phyloP scores from a whole-genome alignment of 2,797 vertebrate genomes.

The Argyrosomus regius region DNA sequence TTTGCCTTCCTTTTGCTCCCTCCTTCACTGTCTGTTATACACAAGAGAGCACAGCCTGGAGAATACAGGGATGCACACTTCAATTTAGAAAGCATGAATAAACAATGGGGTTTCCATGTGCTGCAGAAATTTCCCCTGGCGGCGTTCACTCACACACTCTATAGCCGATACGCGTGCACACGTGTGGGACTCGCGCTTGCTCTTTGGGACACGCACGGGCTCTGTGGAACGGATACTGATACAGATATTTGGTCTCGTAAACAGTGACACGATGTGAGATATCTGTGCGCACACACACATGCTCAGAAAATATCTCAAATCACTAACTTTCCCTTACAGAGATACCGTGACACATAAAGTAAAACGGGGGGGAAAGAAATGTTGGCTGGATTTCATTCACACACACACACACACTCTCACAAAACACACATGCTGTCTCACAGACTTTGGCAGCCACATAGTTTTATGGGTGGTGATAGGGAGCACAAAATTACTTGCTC shows the following conservation, averaged over 20 bases:
- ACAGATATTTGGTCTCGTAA: slow-evolving; percentile 38
- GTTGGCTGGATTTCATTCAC: slow-evolving; percentile 15
- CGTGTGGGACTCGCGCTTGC: slow-evolving; percentile 34
- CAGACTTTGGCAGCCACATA: slow-evolving; percentile 27
- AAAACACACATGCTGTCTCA: slow-evolving; percentile 6
- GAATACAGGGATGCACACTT: slow-evolving; percentile 82
- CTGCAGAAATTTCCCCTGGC: slow-evolving; percentile 81
- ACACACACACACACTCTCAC: not conserved
- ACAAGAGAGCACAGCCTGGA: slow-evolving; percentile 69
- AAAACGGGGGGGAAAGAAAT: not conserved
- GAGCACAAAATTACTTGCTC: slow-evolving; percentile 59
- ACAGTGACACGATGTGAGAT: slow-evolving; percentile 32
- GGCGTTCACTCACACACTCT: slow-evolving; percentile 56
- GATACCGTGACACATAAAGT: slow-evolving; percentile 20
- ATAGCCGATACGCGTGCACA: slow-evolving; percentile 47
- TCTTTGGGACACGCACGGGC: slow-evolving; percentile 18
- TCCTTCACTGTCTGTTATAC: slow-evolving; percentile 61
- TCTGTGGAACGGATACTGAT: slow-evolving; percentile 13
- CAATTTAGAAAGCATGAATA: slow-evolving; percentile 87
- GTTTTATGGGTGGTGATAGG: slow-evolving; percentile 52
- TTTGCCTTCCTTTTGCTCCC: slow-evolving; percentile 12
- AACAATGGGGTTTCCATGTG: slow-evolving; percentile 85
- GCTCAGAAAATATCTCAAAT: slow-evolving; percentile 23
- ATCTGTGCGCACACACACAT: slow-evolving; percentile 1
- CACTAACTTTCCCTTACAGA: slow-evolving; percentile 30